Evolutionary conservation across 2,888 invertebrate species (phyloP).

Genomic region (Phortica magna): DNA sequence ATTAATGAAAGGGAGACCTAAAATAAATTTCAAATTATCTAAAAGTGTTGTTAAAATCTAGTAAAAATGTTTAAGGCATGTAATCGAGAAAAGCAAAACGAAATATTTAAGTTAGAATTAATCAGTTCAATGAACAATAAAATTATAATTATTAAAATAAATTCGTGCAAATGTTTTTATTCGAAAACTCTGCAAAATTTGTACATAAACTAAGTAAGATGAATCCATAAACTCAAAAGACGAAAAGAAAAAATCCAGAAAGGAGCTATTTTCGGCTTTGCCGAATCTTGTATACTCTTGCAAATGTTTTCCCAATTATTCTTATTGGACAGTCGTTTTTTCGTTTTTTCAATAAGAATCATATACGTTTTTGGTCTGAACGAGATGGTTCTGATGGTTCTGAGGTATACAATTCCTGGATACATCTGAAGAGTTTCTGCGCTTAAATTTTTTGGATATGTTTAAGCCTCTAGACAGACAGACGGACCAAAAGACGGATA

Average conservation of each 20-base stretch:
- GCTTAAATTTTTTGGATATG: too few species aligned
- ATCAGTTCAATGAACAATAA: slow-evolving; percentile 27
- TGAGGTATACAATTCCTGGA: too few species aligned
- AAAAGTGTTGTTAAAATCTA: neutral
- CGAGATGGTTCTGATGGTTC: too few species aligned
- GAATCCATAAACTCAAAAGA: neutral
- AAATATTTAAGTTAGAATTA: neutral
- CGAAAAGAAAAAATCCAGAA: neutral
- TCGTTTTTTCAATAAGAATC: too few species aligned
- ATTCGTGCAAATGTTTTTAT: slow-evolving; percentile 3
- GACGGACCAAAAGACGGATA: too few species aligned
- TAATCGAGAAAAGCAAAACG: slow-evolving; percentile 1
- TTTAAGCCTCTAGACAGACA: too few species aligned
- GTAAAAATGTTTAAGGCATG: slow-evolving; percentile 6
- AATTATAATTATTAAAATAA: slow-evolving; percentile 19
- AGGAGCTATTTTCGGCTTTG: too few species aligned
- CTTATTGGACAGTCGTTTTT: too few species aligned
- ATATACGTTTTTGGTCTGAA: too few species aligned
- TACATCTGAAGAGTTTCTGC: too few species aligned
- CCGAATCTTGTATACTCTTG: too few species aligned
- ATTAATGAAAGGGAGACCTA: neutral
- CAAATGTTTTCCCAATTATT: too few species aligned
- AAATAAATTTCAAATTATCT: slow-evolving; percentile 6
- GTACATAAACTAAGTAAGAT: neutral
- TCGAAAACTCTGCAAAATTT: neutral